These are phyloP conservation scores for Eonycteris spelaea DNA, from an alignment of 2,113 vertebrate genomes.

Conservation along the genomic window DNA sequence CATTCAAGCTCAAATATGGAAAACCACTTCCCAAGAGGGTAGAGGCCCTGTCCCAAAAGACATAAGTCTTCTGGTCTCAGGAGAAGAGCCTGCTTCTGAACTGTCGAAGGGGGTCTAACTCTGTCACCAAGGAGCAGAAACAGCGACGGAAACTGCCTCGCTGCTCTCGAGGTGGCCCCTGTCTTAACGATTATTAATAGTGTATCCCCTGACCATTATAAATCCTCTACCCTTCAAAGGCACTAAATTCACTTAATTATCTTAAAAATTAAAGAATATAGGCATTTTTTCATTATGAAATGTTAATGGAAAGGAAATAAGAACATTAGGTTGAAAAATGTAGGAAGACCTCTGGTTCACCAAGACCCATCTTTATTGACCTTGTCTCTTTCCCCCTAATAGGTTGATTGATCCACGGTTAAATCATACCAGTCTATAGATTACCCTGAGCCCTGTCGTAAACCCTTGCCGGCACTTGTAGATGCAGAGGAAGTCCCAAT, in stretches of 20 bases:
- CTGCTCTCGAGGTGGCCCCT: background rate
- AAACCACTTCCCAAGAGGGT: background rate
- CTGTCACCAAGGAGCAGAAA: background rate
- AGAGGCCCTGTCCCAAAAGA: background rate
- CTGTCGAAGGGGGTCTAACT: background rate
- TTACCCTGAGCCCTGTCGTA: slow-evolving; percentile 45
- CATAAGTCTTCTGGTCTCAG: background rate
- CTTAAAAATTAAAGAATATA: slow-evolving; percentile 76
- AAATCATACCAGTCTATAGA: slow-evolving; percentile 60
- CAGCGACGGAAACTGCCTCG: background rate
- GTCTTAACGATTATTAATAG: slow-evolving; percentile 56
- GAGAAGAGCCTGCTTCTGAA: background rate
- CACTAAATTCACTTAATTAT: slow-evolving; percentile 74
- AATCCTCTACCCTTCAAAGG: slow-evolving; percentile 54
- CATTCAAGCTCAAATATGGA: slow-evolving; percentile 8
- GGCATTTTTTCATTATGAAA: slow-evolving; percentile 76
- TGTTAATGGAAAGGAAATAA: slow-evolving; percentile 79
- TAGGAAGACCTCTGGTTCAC: slow-evolving; percentile 67
- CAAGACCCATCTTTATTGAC: slow-evolving; percentile 69
- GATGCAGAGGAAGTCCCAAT: background rate
- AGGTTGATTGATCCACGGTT: slow-evolving; percentile 71
- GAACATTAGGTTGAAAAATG: slow-evolving; percentile 76
- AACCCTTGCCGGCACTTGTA: slow-evolving; percentile 45
- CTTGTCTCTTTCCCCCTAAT: slow-evolving; percentile 63
- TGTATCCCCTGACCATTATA: slow-evolving; percentile 39